A percentile compares a stretch with the other conserved stretches of the same genome.
Evolutionary conservation across 2,113 vertebrate genomes (phyloP).

Genomic region (Oreocharis arfaki): DNA sequence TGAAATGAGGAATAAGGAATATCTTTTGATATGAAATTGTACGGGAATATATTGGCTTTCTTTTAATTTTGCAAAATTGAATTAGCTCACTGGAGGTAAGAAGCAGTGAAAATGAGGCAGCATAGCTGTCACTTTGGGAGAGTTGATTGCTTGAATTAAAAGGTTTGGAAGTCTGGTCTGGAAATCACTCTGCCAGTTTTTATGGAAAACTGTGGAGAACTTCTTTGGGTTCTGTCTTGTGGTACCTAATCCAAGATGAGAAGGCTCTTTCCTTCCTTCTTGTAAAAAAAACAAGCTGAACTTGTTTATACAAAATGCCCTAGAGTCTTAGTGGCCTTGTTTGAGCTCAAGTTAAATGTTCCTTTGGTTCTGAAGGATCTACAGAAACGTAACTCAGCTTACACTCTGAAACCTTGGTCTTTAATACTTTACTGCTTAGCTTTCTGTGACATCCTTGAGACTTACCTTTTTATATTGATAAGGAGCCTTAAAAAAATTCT

Average conservation of each 20-base stretch:
- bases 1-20: conserved; percentile 6
- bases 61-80: not conserved
- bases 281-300: not conserved
- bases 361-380: not conserved
- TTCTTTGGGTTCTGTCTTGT: not conserved
- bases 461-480: not conserved
- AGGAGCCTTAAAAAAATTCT: not conserved
- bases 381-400: fast-evolving
- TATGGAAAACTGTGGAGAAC: not conserved
- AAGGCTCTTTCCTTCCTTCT: not conserved
- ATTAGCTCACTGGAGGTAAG: not conserved
- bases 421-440: not conserved
- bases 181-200: not conserved
- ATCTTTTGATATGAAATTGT: not conserved
- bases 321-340: not conserved
- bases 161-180: not conserved
- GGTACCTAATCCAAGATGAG: not conserved
- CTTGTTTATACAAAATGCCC: not conserved
- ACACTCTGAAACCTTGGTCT: not conserved
- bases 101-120: not conserved
- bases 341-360: not conserved
- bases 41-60: not conserved
- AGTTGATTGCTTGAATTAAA: not conserved
- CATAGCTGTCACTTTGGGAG: not conserved
- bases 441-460: not conserved